phyloP scores from a whole-genome alignment of 2,797 vertebrate genomes.

The Gymnoscopelus braueri region DNA sequence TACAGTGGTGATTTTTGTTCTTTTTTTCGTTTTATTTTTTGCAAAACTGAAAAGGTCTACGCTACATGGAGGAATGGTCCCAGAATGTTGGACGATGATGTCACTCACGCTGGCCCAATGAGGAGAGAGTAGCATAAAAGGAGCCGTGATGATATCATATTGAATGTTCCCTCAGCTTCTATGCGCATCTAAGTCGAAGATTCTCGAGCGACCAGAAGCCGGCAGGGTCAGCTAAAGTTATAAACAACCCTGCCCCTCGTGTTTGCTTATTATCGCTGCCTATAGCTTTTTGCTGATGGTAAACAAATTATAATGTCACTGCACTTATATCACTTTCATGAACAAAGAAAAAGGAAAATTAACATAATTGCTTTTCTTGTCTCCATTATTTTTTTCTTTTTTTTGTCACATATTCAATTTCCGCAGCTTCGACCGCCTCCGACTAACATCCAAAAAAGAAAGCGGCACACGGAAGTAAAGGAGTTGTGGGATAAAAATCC shows the following conservation, averaged over 20 bases:
- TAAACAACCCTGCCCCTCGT: not conserved
- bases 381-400: conserved; percentile 14
- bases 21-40: not conserved
- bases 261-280: conserved; percentile 24
- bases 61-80: conserved; percentile 41
- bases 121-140: conserved; percentile 50
- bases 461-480: conserved; percentile 42
- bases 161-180: conserved; percentile 27
- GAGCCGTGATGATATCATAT: conserved; percentile 39
- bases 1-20: conserved; percentile 30
- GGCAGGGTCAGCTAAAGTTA: conserved; percentile 12
- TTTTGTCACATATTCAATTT: conserved; percentile 29
- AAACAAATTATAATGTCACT: conserved; percentile 66
- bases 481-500: conserved; percentile 34
- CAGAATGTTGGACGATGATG: conserved; percentile 30
- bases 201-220: conserved; percentile 32
- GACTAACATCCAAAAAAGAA: conserved; percentile 53
- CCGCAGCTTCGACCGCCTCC: conserved; percentile 23
- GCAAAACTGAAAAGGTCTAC: conserved; percentile 34
- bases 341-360: conserved; percentile 57
- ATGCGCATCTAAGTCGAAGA: conserved; percentile 23
- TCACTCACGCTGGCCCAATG: conserved; percentile 46
- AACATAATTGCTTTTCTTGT: conserved; percentile 27
- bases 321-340: conserved; percentile 63
- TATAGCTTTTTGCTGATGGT: conserved; percentile 55